Evolutionary conservation across 2,888 invertebrate species (phyloP).

Genomic region (Philereme transversata): DNA sequence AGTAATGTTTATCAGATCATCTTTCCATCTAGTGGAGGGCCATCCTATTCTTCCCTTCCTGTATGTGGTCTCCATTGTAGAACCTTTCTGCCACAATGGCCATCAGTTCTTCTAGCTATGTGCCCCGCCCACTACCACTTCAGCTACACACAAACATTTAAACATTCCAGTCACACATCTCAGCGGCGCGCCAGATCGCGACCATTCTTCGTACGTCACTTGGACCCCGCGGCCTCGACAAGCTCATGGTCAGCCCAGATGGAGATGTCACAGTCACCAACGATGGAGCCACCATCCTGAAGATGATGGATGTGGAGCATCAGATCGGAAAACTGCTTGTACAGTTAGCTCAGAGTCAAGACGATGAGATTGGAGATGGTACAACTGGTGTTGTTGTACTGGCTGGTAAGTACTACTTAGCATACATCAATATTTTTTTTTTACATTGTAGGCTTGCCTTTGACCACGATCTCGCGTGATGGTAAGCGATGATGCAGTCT

Average conservation of each 20-base stretch:
- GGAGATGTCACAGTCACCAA: constrained; percentile 99
- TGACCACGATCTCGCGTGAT: too few relatives aligned
- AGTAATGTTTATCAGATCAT: too few relatives aligned
- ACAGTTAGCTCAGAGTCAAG: constrained; percentile 98
- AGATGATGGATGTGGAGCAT: constrained; percentile 99
- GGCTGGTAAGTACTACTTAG: constrained; percentile 73
- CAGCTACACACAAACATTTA: too few relatives aligned
- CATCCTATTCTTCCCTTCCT: too few relatives aligned
- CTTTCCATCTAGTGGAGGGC: too few relatives aligned
- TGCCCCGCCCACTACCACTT: too few relatives aligned
- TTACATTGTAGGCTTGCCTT: too few relatives aligned
- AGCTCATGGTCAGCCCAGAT: constrained; percentile 98
- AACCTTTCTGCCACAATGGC: too few relatives aligned
- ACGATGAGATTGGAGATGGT: constrained; percentile 99
- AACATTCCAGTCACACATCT: constrained; percentile 93
- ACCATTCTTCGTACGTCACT: constrained; percentile 95
- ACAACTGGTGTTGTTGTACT: constrained; percentile 98
- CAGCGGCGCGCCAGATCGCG: constrained; percentile 97
- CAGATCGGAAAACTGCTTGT: constrained; percentile 99
- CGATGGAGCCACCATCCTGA: constrained; percentile 99
- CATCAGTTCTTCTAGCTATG: too few relatives aligned
- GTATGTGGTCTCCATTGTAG: too few relatives aligned
- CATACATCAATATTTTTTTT: not conserved
- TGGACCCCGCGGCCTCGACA: constrained; percentile 98
- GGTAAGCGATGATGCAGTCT: too few relatives aligned